Percentiles rank a stretch among this genome's conserved stretches.
These are phyloP conservation scores for Chymomyza fuscimana DNA, from an alignment of 2,888 invertebrate genomes.

Conservation along the genomic window DNA sequence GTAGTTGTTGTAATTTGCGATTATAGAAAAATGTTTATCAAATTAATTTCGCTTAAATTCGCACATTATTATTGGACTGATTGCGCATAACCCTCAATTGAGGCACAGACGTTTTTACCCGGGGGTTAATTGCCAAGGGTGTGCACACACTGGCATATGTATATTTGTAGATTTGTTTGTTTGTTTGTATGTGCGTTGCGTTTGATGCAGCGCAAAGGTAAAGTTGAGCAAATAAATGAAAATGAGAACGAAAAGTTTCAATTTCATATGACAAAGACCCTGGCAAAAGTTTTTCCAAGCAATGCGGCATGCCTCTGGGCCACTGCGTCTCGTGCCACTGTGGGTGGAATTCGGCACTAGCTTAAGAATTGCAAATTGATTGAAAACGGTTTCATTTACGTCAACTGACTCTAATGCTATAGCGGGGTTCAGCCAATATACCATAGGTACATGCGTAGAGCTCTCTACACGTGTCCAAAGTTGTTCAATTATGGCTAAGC, in stretches of 20 bases:
- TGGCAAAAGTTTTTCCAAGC: not conserved
- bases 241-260: slow-evolving; percentile 40
- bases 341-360: not conserved
- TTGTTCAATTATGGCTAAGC: slow-evolving; percentile 75
- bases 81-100: slow-evolving; percentile 17
- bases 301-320: not conserved
- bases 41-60: slow-evolving; percentile 71
- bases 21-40: slow-evolving; percentile 60
- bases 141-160: not conserved
- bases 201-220: slow-evolving; percentile 11
- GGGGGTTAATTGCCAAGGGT: slow-evolving; percentile 68
- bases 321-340: not conserved
- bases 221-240: not conserved
- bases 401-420: not conserved
- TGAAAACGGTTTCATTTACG: slow-evolving; percentile 39
- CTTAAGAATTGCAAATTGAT: slow-evolving; percentile 52
- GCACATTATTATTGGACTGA: slow-evolving; percentile 54
- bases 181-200: slow-evolving; percentile 30
- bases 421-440: not conserved
- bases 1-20: not conserved
- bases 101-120: slow-evolving; percentile 34
- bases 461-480: slow-evolving; percentile 70
- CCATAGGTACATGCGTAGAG: too few relatives aligned
- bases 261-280: slow-evolving; percentile 16
- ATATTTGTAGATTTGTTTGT: slow-evolving; percentile 50